A percentile compares a stretch with the other conserved stretches of the same genome.
phyloP scores from a whole-genome alignment of 2,888 invertebrate species.

The Cybosia mesomella region DNA sequence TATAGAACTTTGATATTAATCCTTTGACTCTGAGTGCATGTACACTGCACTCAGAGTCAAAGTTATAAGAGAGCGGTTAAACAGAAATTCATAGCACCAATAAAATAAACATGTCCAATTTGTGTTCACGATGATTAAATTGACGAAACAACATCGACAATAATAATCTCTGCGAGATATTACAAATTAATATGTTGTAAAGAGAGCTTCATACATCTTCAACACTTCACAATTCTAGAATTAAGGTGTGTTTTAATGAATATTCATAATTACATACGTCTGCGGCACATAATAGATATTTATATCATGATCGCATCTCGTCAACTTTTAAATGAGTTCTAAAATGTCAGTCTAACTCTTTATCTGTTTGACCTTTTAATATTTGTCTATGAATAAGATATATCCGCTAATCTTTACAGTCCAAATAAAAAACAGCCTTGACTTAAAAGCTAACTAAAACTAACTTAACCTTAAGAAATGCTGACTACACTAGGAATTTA shows the following conservation, averaged over 20 bases:
- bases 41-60: neutral
- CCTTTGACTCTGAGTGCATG: no score
- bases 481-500: neutral
- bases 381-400: conserved; percentile 37
- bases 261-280: conserved; percentile 35
- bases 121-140: neutral
- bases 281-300: conserved; percentile 25
- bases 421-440: conserved; percentile 42
- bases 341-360: conserved; percentile 38
- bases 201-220: neutral
- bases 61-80: no score
- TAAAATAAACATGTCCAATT: neutral
- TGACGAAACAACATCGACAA: neutral
- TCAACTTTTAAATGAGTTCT: conserved; percentile 33
- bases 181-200: conserved; percentile 5
- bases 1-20: no score
- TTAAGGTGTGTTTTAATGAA: conserved; percentile 2
- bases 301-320: conserved; percentile 13
- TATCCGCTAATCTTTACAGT: conserved; percentile 44
- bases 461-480: conserved; percentile 12
- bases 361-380: conserved; percentile 48
- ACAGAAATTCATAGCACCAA: neutral
- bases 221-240: conserved; percentile 7
- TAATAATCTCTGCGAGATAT: neutral
- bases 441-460: conserved; percentile 24